Evolutionary conservation across 2,797 vertebrate species (phyloP).

Genomic region (Lacerta bilineata): DNA sequence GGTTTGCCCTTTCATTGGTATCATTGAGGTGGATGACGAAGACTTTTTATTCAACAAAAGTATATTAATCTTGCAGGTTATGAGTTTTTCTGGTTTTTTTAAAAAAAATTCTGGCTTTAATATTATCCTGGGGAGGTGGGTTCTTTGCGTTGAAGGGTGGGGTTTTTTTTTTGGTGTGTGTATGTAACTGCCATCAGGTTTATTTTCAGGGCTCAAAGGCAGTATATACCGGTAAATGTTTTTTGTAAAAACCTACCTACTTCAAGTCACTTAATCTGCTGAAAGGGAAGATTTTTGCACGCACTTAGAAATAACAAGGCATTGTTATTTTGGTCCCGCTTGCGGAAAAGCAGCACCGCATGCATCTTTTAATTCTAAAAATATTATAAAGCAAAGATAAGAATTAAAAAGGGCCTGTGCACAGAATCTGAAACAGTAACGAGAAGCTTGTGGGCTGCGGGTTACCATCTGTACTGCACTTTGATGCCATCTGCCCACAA

Average conservation of each 20-base stretch:
- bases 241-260: neutral
- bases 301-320: constrained; percentile 38
- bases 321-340: constrained; percentile 53
- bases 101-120: neutral
- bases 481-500: constrained; percentile 70
- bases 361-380: constrained; percentile 57
- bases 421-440: constrained; percentile 19
- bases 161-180: too few species aligned
- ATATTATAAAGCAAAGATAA: constrained; percentile 57
- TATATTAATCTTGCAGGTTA: neutral
- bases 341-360: constrained; percentile 59
- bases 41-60: neutral
- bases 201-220: neutral
- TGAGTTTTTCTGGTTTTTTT: neutral
- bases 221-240: neutral
- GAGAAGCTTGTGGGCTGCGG: constrained; percentile 61
- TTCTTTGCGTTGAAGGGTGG: too few species aligned
- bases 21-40: neutral
- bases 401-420: constrained; percentile 31
- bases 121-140: neutral
- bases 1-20: neutral
- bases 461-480: constrained; percentile 68
- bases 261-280: constrained; percentile 43
- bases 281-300: constrained; percentile 60
- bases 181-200: neutral